Evolutionary conservation across 2,797 vertebrate species (phyloP).

Genomic region (Champsocephalus gunnari): DNA sequence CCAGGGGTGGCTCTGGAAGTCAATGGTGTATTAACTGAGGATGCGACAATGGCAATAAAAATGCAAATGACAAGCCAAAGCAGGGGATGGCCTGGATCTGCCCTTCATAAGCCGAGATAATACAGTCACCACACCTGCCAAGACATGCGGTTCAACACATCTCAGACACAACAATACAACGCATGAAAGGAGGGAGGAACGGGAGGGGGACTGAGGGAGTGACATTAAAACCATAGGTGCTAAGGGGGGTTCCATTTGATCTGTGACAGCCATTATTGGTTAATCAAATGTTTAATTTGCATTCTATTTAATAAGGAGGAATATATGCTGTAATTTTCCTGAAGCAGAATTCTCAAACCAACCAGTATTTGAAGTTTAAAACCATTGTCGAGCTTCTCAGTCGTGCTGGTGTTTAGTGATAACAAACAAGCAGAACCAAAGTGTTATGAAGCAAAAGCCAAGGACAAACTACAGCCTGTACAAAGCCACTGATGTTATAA

Average conservation of each 20-base stretch:
- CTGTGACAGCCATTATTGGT: conserved; percentile 26
- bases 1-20: conserved; percentile 77
- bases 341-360: neutral
- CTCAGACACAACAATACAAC: conserved; percentile 68
- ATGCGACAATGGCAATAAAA: conserved; percentile 87
- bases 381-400: neutral
- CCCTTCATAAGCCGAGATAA: conserved; percentile 83
- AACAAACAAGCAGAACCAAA: neutral
- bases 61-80: conserved; percentile 86
- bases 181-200: conserved; percentile 40
- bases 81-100: conserved; percentile 74
- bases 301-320: conserved; percentile 16
- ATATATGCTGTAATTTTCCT: neutral
- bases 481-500: neutral
- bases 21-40: conserved; percentile 83
- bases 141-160: conserved; percentile 74
- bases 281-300: conserved; percentile 42
- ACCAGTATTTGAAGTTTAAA: neutral
- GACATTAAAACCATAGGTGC: conserved; percentile 17
- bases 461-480: neutral
- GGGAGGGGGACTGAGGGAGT: conserved; percentile 12
- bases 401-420: neutral
- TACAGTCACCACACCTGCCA: conserved; percentile 81
- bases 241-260: conserved; percentile 39
- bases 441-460: neutral